Evolutionary conservation across 2,888 invertebrate genomes (phyloP), one percentile per base, ranked within the genome.

Genomic region (Zele albiditarsus): DNA sequence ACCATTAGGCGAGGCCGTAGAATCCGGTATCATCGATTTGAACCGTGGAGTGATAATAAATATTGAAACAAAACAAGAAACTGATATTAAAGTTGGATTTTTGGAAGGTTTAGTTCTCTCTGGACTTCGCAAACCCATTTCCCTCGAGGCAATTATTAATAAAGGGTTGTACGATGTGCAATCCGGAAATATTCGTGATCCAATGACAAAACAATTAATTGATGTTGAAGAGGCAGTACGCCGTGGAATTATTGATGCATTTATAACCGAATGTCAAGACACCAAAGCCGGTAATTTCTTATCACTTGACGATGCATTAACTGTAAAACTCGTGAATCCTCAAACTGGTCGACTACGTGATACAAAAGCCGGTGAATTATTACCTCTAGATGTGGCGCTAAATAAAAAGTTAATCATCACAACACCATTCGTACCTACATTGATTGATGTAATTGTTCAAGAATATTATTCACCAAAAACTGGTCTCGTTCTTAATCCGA

Each of bases 221-320:
- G 92, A 93, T 80, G 91, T 97, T 25, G 92, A 93, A 69, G 95
- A 96, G 84, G 95, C 96, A 2, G 93, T 96, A 66, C 92, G 94
- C 80, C 92, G 95, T 83, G 94, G 95, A 81, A 93, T 97, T 78
- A 92, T 97, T 33, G 95, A 96, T 89, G 94, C 95, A 0, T 94
- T 94, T 77, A 94, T 96, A 80, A 95, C 95, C 5, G 93, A 95
- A 88, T 94, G 96, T 79, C 94, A 94, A 86, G 95, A 97, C 86
- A 94, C 94, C 0, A 92, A 93, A 82, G 92, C 92, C 65, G 93
- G 95, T 71, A 92, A 92, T 80, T 94, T 94, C 80, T 89, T 97
- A 1, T 92, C 95, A 5, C 90, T 97, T 67, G 92, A 93, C 62
- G 94, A 96, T 87, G 95, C 96, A 38, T 90, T 96, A 65, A 90